Base-by-base conservation (phyloP, 2,888 invertebrate genomes). In the Ormia ochracea region DNA sequence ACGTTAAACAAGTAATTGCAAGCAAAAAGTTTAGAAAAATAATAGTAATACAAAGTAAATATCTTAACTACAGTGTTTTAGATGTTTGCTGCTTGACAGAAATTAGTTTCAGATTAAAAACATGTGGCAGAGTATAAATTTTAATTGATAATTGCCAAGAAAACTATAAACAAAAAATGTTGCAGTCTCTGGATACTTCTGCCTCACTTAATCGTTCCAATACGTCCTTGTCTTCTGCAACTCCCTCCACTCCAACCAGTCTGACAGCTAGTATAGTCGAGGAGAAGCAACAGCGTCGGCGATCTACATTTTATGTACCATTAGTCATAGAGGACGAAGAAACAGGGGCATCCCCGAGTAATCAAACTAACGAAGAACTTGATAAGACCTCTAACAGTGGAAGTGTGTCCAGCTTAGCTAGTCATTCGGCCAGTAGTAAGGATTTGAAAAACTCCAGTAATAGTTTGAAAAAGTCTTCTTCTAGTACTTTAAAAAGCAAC, bases 281-380 rank as follows among this genome's bases (percentile, higher is more conserved):
- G 72, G 91, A 91, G 85, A 92, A 93, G 66, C 90, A 91, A 82
- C 87, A 91, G 81, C 91, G 93, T 59, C 91, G 94, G 78, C 91
- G 94, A 81, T 94, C 94, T 58, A 93, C 94, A 82, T 94, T 94
- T 89, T 94, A 94, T 90, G 94, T 94, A 82, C 93, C 94, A 82
- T 90, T 94, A 83, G 87, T 89, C 7, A 88, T 88, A 31, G 90
- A 89, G 68, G 87, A 88, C 87, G 86, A 86, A 77, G 83, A 83
- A 52, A 48, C 74, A 0, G 41, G 58, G 14, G 6, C 26, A 3
- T 2, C 58, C 0, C 4, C 41, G 23, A 66, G 41, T 2, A 17
- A 1, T 5, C 33, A 31, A 5, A 21, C 21, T 2, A 63, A 54
- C 52, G 52, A 82, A 73, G 74, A 73, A 50, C n/a, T 52, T 56